Base-by-base conservation (phyloP, 2,888 invertebrate genomes). In the Archips crataeganus region DNA sequence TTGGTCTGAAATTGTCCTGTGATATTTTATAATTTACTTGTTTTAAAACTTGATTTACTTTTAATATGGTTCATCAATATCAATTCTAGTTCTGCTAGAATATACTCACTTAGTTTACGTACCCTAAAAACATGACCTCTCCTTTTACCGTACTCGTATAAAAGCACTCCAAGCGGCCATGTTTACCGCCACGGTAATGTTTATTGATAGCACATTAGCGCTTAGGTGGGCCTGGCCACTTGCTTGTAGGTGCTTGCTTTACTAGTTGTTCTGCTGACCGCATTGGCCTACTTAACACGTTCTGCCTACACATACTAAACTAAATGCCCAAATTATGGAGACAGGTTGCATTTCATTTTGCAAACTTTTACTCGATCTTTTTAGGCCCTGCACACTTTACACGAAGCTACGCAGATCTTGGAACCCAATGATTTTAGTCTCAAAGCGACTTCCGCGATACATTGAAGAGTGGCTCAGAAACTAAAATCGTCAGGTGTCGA, bases 211-310 rank as follows among this genome's bases (percentile, higher is more conserved):
- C 71, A 63, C 54, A 70, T 70, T 70, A 42, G 10, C 34, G 61
- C 51, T 10, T 42, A n/a, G 62, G 15, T 2, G 47, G 5, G 23
- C 36, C 64, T n/a, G 61, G 9, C 77, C 79, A 76, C 78, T 77
- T 79, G 80, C 79, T 81, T 83, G 83, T 82, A 32, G 57, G 57
- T 11, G 32, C 57, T 3, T 57, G 57, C 57, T 83, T 82, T 81
- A 82, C 81, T 81, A 83, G 81, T 80, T 80, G 81, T 80, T 79
- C 78, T 78, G 77, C 71, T 78, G 79, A 77, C 76, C 77, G 62
- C 69, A 75, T 10, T 57, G 57, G 72, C 75, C 76, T 75, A 75
- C 79, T 79, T 82, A 78, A 76, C 77, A 77, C 65, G 68, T 76
- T 79, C 32, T 32, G 11, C 57, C 32, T 13, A 32, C 32, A 32